Evolutionary conservation across 2,113 vertebrate genomes (phyloP).

Genomic region (Ameiurus melas): DNA sequence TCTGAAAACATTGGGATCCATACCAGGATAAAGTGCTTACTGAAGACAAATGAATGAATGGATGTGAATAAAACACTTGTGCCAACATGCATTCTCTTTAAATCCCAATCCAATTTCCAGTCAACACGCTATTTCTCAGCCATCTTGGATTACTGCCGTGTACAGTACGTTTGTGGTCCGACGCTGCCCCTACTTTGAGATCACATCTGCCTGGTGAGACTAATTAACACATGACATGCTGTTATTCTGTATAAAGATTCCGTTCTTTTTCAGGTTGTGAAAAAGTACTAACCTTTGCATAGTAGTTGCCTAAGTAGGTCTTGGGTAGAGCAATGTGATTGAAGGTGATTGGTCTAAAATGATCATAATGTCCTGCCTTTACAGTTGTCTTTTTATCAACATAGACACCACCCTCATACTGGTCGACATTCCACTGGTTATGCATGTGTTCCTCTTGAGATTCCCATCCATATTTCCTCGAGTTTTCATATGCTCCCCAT

Average conservation of each 20-base stretch:
- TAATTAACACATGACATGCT: background rate
- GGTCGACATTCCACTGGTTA: conserved; percentile 37
- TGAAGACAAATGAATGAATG: background rate
- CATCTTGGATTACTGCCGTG: background rate
- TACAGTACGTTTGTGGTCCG: background rate
- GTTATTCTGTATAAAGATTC: background rate
- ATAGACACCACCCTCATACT: background rate
- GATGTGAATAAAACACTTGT: background rate
- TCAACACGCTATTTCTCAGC: background rate
- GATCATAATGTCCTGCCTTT: background rate
- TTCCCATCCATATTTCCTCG: too few relatives aligned
- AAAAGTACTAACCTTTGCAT: conserved; percentile 63
- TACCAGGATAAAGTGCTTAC: background rate
- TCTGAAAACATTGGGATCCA: background rate
- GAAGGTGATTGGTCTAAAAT: conserved; percentile 10
- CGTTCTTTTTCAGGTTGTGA: background rate
- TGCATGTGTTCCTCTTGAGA: background rate
- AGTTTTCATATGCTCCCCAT: background rate
- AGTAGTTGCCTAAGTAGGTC: conserved; percentile 65
- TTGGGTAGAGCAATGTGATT: conserved; percentile 66
- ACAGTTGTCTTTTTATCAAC: background rate
- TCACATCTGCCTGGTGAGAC: background rate
- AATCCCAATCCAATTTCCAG: background rate
- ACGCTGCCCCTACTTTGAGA: background rate
- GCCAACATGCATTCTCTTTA: background rate